phyloP scores from a whole-genome alignment of 2,113 vertebrate genomes.

The Centropus bengalensis region DNA sequence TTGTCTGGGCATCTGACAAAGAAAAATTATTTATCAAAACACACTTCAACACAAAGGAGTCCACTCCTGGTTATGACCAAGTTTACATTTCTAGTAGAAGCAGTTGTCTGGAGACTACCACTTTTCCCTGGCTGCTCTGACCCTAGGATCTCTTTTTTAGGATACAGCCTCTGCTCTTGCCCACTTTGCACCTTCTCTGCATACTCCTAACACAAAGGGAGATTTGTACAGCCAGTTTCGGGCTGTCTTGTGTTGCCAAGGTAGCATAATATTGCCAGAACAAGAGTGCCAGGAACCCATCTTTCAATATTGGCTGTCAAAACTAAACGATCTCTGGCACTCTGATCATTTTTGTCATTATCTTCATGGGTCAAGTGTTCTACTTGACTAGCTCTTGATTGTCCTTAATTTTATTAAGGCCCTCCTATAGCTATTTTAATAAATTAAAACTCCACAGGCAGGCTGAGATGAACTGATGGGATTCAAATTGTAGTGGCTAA shows the following conservation, averaged over 20 bases:
- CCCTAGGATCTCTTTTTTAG: neutral
- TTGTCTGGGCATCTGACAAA: neutral
- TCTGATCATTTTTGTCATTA: neutral
- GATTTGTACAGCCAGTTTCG: neutral
- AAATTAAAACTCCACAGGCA: neutral
- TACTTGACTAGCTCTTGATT: conserved; percentile 26
- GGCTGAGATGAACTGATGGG: neutral
- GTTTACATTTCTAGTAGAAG: neutral
- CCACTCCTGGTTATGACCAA: neutral
- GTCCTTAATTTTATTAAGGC: conserved; percentile 20
- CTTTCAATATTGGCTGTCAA: conserved; percentile 17
- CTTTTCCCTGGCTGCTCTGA: neutral
- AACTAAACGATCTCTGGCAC: conserved; percentile 9
- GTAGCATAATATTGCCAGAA: neutral
- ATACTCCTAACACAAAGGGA: neutral
- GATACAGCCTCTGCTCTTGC: neutral
- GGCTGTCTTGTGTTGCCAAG: neutral
- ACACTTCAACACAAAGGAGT: neutral
- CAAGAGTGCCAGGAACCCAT: neutral
- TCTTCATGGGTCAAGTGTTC: neutral
- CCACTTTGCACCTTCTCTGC: neutral
- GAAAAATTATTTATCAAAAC: neutral
- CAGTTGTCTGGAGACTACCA: neutral
- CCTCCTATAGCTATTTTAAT: conserved; percentile 15
- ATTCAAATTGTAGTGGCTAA: neutral